Conservation (phyloP, 1,140 invertebrate genomes). For the Bombus superbus region DNA sequence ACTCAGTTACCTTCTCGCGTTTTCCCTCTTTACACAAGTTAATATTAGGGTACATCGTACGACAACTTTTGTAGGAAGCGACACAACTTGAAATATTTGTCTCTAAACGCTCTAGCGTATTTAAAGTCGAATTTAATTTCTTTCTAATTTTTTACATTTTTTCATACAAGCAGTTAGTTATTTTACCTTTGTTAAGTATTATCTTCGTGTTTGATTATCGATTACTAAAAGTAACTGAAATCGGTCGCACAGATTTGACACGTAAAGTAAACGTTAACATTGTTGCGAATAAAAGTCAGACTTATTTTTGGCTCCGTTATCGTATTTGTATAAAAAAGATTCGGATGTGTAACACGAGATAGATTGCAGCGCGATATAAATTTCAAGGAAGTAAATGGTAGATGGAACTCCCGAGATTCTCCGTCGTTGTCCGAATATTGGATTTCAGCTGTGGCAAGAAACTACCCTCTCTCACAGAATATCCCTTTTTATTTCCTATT, state of each 20-base stretch:
- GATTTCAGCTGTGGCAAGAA: constrained; percentile 58
- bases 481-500: not conserved
- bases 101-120: no score
- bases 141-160: no score
- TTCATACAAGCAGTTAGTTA: no score
- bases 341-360: constrained; percentile 48
- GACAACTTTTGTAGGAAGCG: no score
- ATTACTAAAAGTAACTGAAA: no score
- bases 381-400: constrained; percentile 62
- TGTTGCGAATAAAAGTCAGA: not conserved
- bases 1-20: not conserved
- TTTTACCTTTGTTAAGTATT: no score
- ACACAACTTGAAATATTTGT: no score
- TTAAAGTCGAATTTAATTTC: no score
- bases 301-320: constrained; percentile 23
- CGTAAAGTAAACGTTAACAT: constrained; percentile 24
- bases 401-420: constrained; percentile 55
- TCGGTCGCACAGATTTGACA: not conserved
- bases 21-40: not conserved
- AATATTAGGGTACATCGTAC: no score
- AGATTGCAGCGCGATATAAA: constrained; percentile 59
- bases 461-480: constrained; percentile 28
- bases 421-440: constrained; percentile 61
- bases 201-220: not conserved
- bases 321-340: constrained; percentile 46